A percentile compares a stretch with the other conserved stretches of the same genome.
phyloP scores from a whole-genome alignment of 2,888 invertebrate genomes.

The Thalpophila matura region DNA sequence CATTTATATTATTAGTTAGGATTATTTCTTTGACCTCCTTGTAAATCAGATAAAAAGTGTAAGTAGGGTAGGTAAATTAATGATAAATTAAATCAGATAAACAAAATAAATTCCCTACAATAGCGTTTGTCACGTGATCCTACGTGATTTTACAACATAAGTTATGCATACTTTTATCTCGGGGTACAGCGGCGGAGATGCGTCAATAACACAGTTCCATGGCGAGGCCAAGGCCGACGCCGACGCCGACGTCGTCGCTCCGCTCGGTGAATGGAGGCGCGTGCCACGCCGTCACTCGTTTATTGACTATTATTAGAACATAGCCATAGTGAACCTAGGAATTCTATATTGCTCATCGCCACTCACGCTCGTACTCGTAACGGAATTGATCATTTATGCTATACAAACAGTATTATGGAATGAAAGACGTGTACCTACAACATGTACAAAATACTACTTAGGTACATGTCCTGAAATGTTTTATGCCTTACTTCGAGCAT shows the following conservation, averaged over 20 bases:
- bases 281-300: slow-evolving; percentile 76
- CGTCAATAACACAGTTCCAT: slow-evolving; percentile 80
- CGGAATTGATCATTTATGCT: slow-evolving; percentile 29
- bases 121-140: too few relatives aligned
- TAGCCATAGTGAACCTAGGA: slow-evolving; percentile 68
- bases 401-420: slow-evolving; percentile 29
- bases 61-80: too few relatives aligned
- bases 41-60: too few relatives aligned
- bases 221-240: slow-evolving; percentile 81
- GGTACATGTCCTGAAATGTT: slow-evolving; percentile 38
- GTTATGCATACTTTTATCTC: slow-evolving; percentile 47
- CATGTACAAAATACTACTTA: slow-evolving; percentile 27
- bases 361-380: slow-evolving; percentile 36
- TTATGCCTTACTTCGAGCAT: slow-evolving; percentile 45
- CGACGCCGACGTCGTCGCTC: slow-evolving; percentile 67
- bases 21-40: too few relatives aligned
- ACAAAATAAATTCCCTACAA: neutral
- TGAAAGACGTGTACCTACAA: slow-evolving; percentile 18
- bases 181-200: slow-evolving; percentile 67
- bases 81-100: neutral
- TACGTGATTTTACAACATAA: slow-evolving; percentile 14
- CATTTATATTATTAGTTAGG: too few relatives aligned
- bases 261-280: slow-evolving; percentile 83
- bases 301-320: slow-evolving; percentile 83
- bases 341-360: slow-evolving; percentile 48